Evolutionary conservation across 2,113 vertebrate genomes (phyloP), one percentile per base, ranked within the genome.

Genomic region (Rhinichthys klamathensis): DNA sequence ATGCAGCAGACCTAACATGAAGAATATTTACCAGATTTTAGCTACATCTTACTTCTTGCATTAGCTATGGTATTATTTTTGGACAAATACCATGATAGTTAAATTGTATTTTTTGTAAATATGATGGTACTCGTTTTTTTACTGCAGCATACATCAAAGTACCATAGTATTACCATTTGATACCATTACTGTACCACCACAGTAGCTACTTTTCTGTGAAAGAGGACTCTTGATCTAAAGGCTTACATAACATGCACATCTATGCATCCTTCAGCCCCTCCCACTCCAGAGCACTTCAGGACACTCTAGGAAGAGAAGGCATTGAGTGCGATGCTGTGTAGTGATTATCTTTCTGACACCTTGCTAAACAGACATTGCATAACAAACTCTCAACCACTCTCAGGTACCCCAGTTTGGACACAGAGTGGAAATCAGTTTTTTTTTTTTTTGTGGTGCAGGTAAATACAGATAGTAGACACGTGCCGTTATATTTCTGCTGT

Each of bases 281-380:
- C 61, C 61, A 82, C 80, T 82, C 79, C 7, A 25, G 25, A 67
- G 60, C 73, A 13, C 41, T 65, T 84, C 46, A 76, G 83, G 38
- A 77, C 82, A 76, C 70, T 18, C 54, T 75, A 70, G 54, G 25
- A 70, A 32, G 56, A 74, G 69, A 58, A 85, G 84, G 61, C 73
- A 67, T 63, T 23, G 67, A 69, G 65, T 69, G 30, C 16, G 4
- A 74, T 69, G 11, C 15, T 35, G 15, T 84, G 72, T 41, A 65
- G 35, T 84, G 25, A 77, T 65, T 75, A 65, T 32, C 58, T 65
- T 46, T 70, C 60, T 61, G 83, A 84, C 72, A 84, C 72, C 23
- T 61, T 75, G 41, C 38, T 84, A 46, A 58, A 77, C 63, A 69
- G 8, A 51, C 23, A 27, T 85, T 85, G 27, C 41, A 80, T 82